These are phyloP conservation scores for Malurus alboscapulatus DNA, from an alignment of 2,113 vertebrate genomes.

Conservation along the genomic window DNA sequence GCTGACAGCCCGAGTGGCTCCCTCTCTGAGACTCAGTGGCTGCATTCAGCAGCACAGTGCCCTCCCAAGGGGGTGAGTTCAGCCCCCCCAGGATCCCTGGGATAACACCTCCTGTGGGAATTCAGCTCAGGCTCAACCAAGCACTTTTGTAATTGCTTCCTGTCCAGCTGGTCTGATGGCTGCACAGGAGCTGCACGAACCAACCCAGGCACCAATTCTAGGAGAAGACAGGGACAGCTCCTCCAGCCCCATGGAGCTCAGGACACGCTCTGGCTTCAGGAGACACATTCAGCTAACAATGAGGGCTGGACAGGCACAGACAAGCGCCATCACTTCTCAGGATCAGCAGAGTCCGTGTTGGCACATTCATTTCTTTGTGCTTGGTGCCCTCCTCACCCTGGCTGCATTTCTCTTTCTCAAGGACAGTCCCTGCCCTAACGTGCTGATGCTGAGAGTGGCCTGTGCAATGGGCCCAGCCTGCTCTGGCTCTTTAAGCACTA, in stretches of 20 bases:
- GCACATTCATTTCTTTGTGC: neutral
- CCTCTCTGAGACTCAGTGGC: neutral
- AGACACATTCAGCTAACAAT: neutral
- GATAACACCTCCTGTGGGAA: neutral
- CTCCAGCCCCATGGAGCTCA: neutral
- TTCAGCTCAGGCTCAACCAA: constrained; percentile 1
- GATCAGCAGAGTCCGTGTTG: neutral
- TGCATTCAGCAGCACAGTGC: neutral
- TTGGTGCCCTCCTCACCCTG: neutral
- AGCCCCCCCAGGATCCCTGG: neutral
- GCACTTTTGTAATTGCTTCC: constrained; percentile 41
- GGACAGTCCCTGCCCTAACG: neutral
- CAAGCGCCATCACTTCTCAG: neutral
- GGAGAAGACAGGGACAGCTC: neutral
- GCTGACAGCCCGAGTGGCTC: neutral
- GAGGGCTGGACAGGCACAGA: neutral
- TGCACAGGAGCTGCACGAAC: neutral
- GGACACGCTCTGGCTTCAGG: neutral
- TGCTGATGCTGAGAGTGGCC: neutral
- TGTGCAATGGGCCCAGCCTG: neutral
- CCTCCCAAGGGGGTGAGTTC: neutral
- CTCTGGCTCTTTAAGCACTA: neutral
- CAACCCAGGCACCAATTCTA: neutral
- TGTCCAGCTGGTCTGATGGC: constrained; percentile 26
- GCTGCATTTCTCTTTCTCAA: neutral